Evolutionary conservation across 2,888 invertebrate species (phyloP), one percentile per base, ranked within the genome.

Genomic region (Cantharis rufa): DNA sequence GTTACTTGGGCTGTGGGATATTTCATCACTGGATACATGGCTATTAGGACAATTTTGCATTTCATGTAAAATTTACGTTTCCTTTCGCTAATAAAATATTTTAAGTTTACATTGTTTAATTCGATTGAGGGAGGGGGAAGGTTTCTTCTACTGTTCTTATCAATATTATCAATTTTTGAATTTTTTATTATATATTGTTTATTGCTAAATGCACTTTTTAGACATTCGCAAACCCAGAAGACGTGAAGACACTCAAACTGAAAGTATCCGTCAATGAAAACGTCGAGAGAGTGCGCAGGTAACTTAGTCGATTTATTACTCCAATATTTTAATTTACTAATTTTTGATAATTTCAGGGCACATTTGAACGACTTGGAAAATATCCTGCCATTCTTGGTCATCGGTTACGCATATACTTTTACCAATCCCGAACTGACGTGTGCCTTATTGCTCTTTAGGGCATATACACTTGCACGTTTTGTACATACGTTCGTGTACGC

Each of bases 291-390:
- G 88, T 76, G n/a, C 16, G 76, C 27, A 76, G 76, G 76, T 76
- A 76, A 62, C 0, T 66, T 11, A 24, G 3, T 48, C 1, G 5
- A 62, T 15, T 15, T 70, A 68, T 63, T 32, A 28, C n/a, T 61
- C 69, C 62, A 69, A 63, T 61, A 16, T 72, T 68, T 71, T 11
- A 66, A 11, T n/a, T 13, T 5, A 21, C 10, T 18, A 64, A 73
- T 21, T 18, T 74, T 70, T 48, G 1, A 21, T 15, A 16, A 62
- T 74, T 70, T 62, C 48, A 93, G 93, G 82, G 93, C 93, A 11
- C 93, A 94, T 84, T 88, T 91, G 82, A 94, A 94, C 83, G 94
- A 94, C 85, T 84, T 94, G 86, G 94, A 94, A 87, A 94, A 93
- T 85, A 93, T 94, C 73, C 90, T 92, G 0, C 89, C 91, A 1